Evolutionary conservation across 2,888 invertebrate genomes (phyloP).

Genomic region (Zaprionus obscuricornis): DNA sequence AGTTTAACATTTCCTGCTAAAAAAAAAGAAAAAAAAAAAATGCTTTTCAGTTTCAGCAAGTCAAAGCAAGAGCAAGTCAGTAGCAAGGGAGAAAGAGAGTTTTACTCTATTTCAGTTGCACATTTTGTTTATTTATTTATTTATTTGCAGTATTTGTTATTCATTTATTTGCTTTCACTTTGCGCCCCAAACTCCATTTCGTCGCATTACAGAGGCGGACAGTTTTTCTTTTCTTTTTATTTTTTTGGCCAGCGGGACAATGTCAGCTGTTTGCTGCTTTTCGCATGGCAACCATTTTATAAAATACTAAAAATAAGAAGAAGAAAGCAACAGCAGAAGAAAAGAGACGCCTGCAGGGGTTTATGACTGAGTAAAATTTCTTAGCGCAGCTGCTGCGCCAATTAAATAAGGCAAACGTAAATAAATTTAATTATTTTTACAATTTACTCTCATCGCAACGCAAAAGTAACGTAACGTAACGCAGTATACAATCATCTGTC

Average conservation of each 20-base stretch:
- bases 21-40: no score
- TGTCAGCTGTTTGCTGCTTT: no score
- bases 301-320: no score
- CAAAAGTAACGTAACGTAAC: no score
- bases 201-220: neutral
- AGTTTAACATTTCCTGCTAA: slow-evolving; percentile 20
- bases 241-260: no score
- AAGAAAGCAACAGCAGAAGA: no score
- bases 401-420: slow-evolving; percentile 68
- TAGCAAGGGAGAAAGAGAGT: slow-evolving; percentile 8
- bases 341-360: slow-evolving; percentile 40
- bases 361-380: slow-evolving; percentile 21
- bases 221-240: neutral
- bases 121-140: slow-evolving; percentile 50
- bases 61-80: no score
- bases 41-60: slow-evolving; percentile 13
- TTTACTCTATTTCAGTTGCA: slow-evolving; percentile 48
- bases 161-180: slow-evolving; percentile 60
- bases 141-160: slow-evolving; percentile 57
- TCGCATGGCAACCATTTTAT: slow-evolving; percentile 49
- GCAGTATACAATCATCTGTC: no score
- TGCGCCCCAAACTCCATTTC: slow-evolving; percentile 24
- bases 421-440: slow-evolving; percentile 74
- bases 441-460: no score
- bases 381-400: slow-evolving; percentile 50